Base-by-base conservation (phyloP, 2,113 vertebrate genomes). In the Osmerus eperlanus region DNA sequence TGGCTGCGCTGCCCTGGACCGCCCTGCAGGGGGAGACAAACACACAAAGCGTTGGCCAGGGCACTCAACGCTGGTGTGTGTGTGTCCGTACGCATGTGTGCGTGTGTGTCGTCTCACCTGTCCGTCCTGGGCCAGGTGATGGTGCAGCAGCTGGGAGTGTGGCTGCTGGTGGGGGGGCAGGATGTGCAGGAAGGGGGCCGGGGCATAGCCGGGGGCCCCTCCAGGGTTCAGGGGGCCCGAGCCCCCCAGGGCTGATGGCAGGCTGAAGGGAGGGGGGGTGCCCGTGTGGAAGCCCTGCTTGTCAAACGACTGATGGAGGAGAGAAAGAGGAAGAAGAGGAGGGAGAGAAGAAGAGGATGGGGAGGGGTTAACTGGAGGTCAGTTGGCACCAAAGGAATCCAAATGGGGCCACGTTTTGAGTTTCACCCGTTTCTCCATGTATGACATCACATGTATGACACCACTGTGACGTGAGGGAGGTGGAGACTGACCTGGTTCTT, bases 281-380 rank as follows among this genome's bases (percentile, higher is more conserved):
- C 94, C 96, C 2, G 97, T 92, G 0, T 98, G 96, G 90, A 98
- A 99, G 86, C 96, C 96, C 93, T 98, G 97, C 87, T 98, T 98
- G 87, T 98, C 97, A 88, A 96, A 98, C 0, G 94, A 90, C 97
- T 99, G 87, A 3, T 21, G 70, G 25, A 53, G 3, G 25, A 9
- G 41, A 2, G 3, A 2, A 65, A 0, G 16, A 64, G 62, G 9
- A n/a, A 16, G 6, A 23, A 13, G 0, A 15, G 8, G 23, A 52
- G 6, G 79, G 3, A 23, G 62, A 16, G 68, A 62, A 25, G 61
- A 19, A 13, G 28, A 58, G 3, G 9, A 65, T 3, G 9, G 9
- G 32, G 61, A 55, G 15, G 51, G 41, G 4, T 23, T 0, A 68
- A 47, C 41, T 28, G 52, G 4, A 41, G 3, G n/a, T 60, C 58